Conservation (phyloP, 2,797 vertebrate species). For the Hemibagrus guttatus region DNA sequence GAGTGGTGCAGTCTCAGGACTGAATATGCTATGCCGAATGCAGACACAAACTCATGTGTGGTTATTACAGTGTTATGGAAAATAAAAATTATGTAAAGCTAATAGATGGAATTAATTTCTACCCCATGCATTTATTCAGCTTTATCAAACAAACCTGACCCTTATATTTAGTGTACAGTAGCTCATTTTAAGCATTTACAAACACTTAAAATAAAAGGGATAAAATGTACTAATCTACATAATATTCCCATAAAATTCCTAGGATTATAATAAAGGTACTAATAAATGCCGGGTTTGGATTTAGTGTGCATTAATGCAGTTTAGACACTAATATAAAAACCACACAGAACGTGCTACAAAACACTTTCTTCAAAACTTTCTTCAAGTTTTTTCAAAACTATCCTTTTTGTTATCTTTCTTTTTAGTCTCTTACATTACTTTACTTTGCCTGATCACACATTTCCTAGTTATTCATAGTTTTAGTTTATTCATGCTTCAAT, state of each 20-base stretch:
- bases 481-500: neutral
- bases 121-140: neutral
- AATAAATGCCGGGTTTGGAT: neutral
- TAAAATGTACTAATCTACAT: neutral
- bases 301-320: neutral
- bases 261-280: neutral
- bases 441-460: neutral
- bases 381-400: neutral
- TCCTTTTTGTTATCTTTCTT: neutral
- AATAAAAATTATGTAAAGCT: neutral
- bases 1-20: slow-evolving; percentile 29
- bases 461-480: neutral
- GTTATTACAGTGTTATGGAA: neutral
- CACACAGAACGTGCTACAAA: too few relatives aligned
- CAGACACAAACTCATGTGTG: neutral
- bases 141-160: neutral
- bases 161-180: neutral
- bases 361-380: too few relatives aligned
- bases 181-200: neutral
- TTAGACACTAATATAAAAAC: neutral
- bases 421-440: neutral
- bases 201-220: neutral
- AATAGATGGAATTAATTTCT: neutral
- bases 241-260: neutral
- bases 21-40: neutral